phyloP scores from a whole-genome alignment of 1,140 invertebrate species.

The Papilio glaucus region DNA sequence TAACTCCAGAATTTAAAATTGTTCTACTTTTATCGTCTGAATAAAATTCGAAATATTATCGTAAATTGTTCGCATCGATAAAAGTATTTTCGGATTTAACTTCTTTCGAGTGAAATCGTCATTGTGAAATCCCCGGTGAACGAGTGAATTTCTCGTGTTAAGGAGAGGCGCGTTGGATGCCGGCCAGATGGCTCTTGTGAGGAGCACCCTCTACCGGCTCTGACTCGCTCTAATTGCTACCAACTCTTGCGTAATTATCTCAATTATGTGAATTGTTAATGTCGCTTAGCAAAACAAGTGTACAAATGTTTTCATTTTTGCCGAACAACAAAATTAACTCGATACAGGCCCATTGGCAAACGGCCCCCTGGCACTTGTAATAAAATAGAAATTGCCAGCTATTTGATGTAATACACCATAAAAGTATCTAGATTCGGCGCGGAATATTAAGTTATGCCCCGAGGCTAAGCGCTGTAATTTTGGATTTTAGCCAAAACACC shows the following conservation, averaged over 20 bases:
- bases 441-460: slow-evolving; percentile 54
- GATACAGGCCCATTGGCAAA: slow-evolving; percentile 32
- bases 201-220: slow-evolving; percentile 65
- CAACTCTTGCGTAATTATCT: slow-evolving; percentile 74
- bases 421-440: slow-evolving; percentile 47
- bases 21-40: slow-evolving; percentile 16
- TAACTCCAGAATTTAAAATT: slow-evolving; percentile 20
- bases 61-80: slow-evolving; percentile 1
- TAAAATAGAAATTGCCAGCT: slow-evolving; percentile 38
- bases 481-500: slow-evolving; percentile 66
- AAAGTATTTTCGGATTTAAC: slow-evolving; percentile 48
- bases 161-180: slow-evolving; percentile 64
- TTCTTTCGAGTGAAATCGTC: slow-evolving; percentile 48
- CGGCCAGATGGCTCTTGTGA: slow-evolving; percentile 71
- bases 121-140: slow-evolving; percentile 52
- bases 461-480: slow-evolving; percentile 48
- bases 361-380: slow-evolving; percentile 34
- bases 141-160: slow-evolving; percentile 51
- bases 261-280: slow-evolving; percentile 76
- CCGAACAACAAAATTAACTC: slow-evolving; percentile 35
- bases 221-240: slow-evolving; percentile 73
- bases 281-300: slow-evolving; percentile 60
- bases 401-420: slow-evolving; percentile 38
- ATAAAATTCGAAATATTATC: slow-evolving; percentile 31
- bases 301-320: slow-evolving; percentile 38